Percentiles rank a stretch among this genome's conserved stretches.
Evolutionary conservation across 2,888 invertebrate species (phyloP).

Genomic region (Drosophila suboccidentalis): DNA sequence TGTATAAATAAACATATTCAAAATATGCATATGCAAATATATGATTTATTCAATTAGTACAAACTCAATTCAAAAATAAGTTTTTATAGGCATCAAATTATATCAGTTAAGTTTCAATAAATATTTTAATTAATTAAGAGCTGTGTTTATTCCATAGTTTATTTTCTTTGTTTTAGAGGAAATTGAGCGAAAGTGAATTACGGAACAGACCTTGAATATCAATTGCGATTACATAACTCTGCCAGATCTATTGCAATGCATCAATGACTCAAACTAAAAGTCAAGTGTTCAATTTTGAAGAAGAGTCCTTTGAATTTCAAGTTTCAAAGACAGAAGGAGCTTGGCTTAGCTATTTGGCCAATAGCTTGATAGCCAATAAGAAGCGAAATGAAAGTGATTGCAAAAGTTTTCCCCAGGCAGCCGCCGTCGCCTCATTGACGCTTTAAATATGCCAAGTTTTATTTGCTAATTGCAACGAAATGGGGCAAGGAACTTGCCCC

Average conservation of each 20-base stretch:
- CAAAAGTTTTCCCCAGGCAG: constrained; percentile 60
- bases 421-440: constrained; percentile 69
- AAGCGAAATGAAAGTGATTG: constrained; percentile 76
- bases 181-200: not conserved
- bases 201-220: not conserved
- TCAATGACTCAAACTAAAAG: not conserved
- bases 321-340: constrained; percentile 20
- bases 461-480: constrained; percentile 76
- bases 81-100: too few species aligned
- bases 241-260: not conserved
- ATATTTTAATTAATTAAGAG: too few species aligned
- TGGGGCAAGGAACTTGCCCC: constrained; percentile 19
- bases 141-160: not conserved
- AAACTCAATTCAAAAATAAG: too few species aligned
- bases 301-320: constrained; percentile 27
- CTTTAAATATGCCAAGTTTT: constrained; percentile 77
- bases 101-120: too few species aligned
- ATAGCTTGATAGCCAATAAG: constrained; percentile 53
- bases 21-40: too few species aligned
- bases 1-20: too few species aligned
- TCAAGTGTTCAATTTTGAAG: not conserved
- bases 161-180: not conserved
- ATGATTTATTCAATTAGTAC: too few species aligned
- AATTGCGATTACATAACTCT: not conserved
- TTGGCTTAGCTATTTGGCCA: constrained; percentile 30